Base-by-base conservation (phyloP, 2,888 invertebrate genomes). In the Terebella lapidaria region DNA sequence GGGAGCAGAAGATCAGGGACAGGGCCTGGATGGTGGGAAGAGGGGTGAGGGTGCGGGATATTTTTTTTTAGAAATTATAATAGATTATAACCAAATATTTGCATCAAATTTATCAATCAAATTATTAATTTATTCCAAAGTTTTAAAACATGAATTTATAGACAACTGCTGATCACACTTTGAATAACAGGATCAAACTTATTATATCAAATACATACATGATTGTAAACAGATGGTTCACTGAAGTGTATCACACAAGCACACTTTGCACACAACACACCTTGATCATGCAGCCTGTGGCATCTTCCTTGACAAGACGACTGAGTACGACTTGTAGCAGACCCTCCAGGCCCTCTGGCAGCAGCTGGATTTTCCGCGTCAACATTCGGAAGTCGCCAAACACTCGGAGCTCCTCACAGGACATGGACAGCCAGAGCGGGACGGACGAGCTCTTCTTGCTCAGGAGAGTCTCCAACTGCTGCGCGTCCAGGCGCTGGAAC, bases 301-400 rank as follows among this genome's bases (percentile, higher is more conserved):
- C 70, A 64, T 76, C 76, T 52, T 76, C 75, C 3, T 58, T 42
- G 24, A 74, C 65, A 10, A 77, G 63, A 20, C 76, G 56, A 3
- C 63, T 55, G 10, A 77, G 20, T 4, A 75, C 66, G 3, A 67
- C 64, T 4, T 60, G 55, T 35, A 76, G 61, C 10, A 76, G 65
- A 20, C 65, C 70, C 24, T 70, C 70, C 54, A 75, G 61, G 3
- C 69, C 67, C 1, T 64, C 64, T 10, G 77, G 73, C 1, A 77
- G 63, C 2, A 63, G 56, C 27, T 65, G 56, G 3, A 78, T 71
- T 57, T 74, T 74, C 20, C 64, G 55, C 10, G 69, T 70, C 28
- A 78, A 60, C 1, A 67, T 70, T 3, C 69, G 58, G 61, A 74
- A 77, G 59, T 76, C 75, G 5, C 78, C 78, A 64, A 75, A 76